Conservation (phyloP, 2,888 invertebrate species). For the Leucophenga montana region DNA sequence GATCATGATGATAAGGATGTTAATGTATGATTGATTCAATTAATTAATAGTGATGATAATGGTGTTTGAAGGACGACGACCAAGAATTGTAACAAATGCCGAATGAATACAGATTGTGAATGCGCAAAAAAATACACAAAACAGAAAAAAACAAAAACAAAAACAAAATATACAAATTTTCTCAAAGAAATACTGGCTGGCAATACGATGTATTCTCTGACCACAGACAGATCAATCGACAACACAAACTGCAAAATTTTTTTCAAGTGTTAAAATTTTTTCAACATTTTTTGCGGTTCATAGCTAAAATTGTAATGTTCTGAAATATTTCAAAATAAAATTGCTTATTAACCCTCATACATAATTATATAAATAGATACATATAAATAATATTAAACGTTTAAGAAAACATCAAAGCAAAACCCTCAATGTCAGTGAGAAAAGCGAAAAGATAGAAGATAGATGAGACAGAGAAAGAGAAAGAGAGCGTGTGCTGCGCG, state of each 20-base stretch:
- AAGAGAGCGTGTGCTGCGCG: no score
- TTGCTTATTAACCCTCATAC: no score
- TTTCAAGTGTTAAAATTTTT: conserved; percentile 18
- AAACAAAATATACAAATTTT: conserved; percentile 34
- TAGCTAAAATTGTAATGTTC: no score
- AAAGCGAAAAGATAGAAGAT: conserved; percentile 2
- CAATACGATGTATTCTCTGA: conserved; percentile 9
- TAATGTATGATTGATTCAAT: neutral
- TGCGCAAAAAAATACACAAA: conserved; percentile 24
- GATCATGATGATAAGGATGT: neutral
- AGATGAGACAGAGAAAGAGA: no score
- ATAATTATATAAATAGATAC: no score
- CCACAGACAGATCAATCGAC: no score
- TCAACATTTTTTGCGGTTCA: conserved; percentile 33
- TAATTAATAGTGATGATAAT: neutral
- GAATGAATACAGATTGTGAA: neutral
- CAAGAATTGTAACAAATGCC: no score
- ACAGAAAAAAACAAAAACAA: conserved; percentile 24
- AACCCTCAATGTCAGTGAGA: neutral
- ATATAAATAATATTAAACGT: conserved; percentile 27
- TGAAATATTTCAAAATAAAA: conserved; percentile 30
- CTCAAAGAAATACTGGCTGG: conserved; percentile 30
- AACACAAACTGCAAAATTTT: conserved; percentile 8
- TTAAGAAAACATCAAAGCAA: conserved; percentile 38
- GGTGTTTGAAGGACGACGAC: neutral